phyloP scores from a whole-genome alignment of 2,113 vertebrate species.

The Hypocryptadius cinnamomeus region DNA sequence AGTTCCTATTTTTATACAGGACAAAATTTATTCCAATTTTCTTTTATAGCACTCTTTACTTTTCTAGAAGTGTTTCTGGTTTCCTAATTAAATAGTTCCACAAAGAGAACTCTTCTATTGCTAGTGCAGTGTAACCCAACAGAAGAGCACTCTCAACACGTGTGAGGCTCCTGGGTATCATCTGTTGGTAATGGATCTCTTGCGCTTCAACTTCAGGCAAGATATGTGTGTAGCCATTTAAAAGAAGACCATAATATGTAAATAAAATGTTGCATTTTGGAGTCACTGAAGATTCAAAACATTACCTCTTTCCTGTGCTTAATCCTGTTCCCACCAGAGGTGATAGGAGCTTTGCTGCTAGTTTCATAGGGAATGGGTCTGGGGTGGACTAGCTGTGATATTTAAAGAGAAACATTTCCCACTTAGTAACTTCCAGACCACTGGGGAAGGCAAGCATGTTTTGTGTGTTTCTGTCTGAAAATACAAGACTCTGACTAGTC shows the following conservation, averaged over 20 bases:
- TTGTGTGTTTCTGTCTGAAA: background rate
- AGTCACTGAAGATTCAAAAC: background rate
- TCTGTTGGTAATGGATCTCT: background rate
- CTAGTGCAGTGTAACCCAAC: background rate
- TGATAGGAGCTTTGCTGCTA: background rate
- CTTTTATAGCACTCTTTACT: background rate
- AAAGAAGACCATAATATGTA: background rate
- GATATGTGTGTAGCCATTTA: background rate
- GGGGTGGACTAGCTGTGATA: background rate
- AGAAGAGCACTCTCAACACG: background rate
- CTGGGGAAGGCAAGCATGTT: background rate
- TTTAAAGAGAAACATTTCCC: background rate
- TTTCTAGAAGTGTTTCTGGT: background rate
- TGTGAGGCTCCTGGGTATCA: background rate
- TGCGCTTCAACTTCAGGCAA: background rate
- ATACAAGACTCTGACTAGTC: background rate
- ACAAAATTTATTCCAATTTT: background rate
- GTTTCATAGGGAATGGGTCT: background rate
- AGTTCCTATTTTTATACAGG: background rate
- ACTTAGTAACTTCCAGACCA: background rate
- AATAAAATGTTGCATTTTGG: background rate
- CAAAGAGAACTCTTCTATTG: background rate
- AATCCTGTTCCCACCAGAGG: background rate
- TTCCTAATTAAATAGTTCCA: background rate
- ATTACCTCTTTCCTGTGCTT: background rate